Base-by-base conservation (phyloP, 2,888 invertebrate genomes). In the Torymus texanus region DNA sequence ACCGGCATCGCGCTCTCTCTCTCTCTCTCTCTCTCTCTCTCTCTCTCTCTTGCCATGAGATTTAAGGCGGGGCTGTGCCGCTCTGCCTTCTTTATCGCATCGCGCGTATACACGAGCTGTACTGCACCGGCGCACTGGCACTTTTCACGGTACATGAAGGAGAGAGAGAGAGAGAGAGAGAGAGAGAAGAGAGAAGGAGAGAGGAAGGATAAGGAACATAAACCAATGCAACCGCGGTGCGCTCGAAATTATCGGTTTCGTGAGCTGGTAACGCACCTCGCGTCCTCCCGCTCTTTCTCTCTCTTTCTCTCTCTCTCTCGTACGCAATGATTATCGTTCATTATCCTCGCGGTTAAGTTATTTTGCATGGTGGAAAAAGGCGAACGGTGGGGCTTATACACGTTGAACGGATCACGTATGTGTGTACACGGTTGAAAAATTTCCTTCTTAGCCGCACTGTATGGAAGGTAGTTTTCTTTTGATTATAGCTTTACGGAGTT, bases 51-150 rank as follows among this genome's bases (percentile, higher is more conserved):
- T 67, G 63, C 68, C 75, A 62, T 65, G 74, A 78, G 76, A 76
- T 81, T 82, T 78, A 73, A 81, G 82, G 82, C 79, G 82, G 81
- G 81, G 82, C 81, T 61, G 72, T n/a, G 71, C 63, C 16, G 75
- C 75, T 24, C 62, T 66, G 61, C 53, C 55, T 77, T 79, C 78
- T 82, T 82, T 82, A 75, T 75, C 75, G 68, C 65, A 68, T 65
- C 50, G 21, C 62, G 21, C 18, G n/a, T 41, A 14, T 11, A 16
- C 41, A 41, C 41, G 24, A 59, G 50, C n/a, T 16, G 53, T 13
- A 13, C 58, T 14, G 65, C 66, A 13, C 24, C 56, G 62, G 51
- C 41, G 41, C 58, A 50, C 76, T 63, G 63, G 68, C 65, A 67
- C 62, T 74, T 70, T 79, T 51, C 63, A 70, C 71, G 50, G 41